A percentile compares a stretch with the other conserved stretches of the same genome.
Conservation (phyloP, 2,888 invertebrate genomes). For the Theodoxus fluviatilis region DNA sequence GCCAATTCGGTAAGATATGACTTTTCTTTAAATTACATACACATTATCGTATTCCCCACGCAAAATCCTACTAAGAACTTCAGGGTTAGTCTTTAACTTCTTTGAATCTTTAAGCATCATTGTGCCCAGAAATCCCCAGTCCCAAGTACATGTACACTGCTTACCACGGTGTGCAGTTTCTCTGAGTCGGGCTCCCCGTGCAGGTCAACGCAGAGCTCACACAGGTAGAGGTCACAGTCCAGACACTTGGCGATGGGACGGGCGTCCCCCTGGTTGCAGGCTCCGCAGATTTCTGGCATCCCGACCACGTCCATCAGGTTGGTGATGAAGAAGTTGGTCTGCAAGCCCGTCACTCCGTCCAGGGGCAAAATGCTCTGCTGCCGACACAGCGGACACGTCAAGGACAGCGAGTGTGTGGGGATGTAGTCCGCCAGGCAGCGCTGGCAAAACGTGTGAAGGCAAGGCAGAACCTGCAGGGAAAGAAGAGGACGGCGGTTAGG, state of each 20-base stretch:
- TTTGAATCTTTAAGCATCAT: no score
- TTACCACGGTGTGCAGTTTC: no score
- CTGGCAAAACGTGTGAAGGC: constrained; percentile 69
- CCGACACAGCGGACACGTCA: constrained; percentile 68
- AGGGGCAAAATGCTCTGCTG: constrained; percentile 68
- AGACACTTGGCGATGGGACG: constrained; percentile 57
- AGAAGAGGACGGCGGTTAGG: no score
- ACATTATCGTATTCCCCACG: no score
- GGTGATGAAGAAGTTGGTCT: constrained; percentile 66
- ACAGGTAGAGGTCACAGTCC: constrained; percentile 58
- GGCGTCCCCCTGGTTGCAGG: constrained; percentile 46
- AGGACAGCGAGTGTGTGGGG: constrained; percentile 67
- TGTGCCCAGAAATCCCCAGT: no score
- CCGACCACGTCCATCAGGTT: constrained; percentile 66
- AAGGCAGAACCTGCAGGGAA: no score
- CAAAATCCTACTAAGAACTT: no score
- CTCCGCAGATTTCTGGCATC: constrained; percentile 43
- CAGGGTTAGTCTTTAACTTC: no score
- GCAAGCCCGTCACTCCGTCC: constrained; percentile 66
- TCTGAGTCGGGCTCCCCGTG: no score
- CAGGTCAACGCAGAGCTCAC: constrained; percentile 53
- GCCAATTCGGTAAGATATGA: no score
- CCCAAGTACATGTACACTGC: no score
- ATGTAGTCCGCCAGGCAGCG: constrained; percentile 66
- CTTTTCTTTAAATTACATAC: no score